Evolutionary conservation across 1,140 invertebrate genomes (phyloP).

Genomic region (Trissolcus basalis): DNA sequence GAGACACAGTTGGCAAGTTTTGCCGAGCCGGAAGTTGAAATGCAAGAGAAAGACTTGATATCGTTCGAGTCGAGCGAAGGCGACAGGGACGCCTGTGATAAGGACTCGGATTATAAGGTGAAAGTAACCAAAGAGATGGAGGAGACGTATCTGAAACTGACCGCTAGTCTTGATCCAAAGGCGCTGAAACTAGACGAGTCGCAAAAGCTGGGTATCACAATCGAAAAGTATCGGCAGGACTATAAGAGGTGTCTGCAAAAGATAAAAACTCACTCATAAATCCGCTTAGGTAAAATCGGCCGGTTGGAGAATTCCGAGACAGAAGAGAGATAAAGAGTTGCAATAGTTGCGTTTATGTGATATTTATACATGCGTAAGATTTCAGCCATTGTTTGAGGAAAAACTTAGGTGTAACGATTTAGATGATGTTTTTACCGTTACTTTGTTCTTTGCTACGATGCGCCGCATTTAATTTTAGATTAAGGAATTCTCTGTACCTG

Average conservation of each 20-base stretch:
- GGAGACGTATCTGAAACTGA: conserved; percentile 72
- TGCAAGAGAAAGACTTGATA: conserved; percentile 65
- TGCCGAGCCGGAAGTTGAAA: conserved; percentile 17
- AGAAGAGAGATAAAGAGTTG: too few relatives aligned
- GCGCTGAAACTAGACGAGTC: conserved; percentile 59
- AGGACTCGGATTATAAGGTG: conserved; percentile 55
- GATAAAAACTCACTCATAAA: conserved; percentile 66
- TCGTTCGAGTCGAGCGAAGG: conserved; percentile 66
- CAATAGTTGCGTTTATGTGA: too few relatives aligned
- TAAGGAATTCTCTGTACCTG: too few relatives aligned
- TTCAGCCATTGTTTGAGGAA: too few relatives aligned
- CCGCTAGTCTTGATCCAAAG: conserved; percentile 69
- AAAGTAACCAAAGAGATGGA: conserved; percentile 74
- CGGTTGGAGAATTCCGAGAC: too few relatives aligned
- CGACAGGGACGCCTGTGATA: conserved; percentile 37
- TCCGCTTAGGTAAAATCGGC: too few relatives aligned
- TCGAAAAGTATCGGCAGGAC: conserved; percentile 72
- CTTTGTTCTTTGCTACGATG: too few relatives aligned
- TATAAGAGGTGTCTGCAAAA: conserved; percentile 66
- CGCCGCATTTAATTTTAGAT: too few relatives aligned
- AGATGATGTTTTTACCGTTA: too few relatives aligned
- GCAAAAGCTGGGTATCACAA: conserved; percentile 64
- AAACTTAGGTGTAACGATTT: too few relatives aligned
- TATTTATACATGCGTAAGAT: too few relatives aligned
- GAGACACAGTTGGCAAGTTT: conserved; percentile 22